phyloP scores from a whole-genome alignment of 1,140 invertebrate species.

The Asbolus verrucosus region DNA sequence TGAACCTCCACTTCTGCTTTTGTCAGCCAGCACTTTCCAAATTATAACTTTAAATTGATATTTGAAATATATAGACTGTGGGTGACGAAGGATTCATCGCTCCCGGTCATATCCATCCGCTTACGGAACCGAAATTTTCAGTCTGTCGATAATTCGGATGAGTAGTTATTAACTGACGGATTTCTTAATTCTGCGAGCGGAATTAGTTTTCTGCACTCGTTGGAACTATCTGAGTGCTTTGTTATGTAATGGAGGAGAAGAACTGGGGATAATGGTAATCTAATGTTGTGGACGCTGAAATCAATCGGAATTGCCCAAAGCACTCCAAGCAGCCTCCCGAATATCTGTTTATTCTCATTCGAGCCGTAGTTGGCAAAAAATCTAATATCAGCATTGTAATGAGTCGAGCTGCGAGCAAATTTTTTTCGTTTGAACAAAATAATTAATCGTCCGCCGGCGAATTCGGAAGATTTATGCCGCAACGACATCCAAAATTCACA shows the following conservation, averaged over 20 bases:
- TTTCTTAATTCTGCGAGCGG: too few species aligned
- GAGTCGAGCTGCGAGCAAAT: too few species aligned
- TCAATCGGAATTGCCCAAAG: slow-evolving; percentile 34
- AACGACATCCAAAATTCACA: slow-evolving; percentile 49
- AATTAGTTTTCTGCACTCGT: too few species aligned
- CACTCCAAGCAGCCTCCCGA: slow-evolving; percentile 5
- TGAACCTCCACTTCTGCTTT: slow-evolving; percentile 16
- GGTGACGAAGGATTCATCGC: background rate
- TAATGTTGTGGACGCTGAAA: slow-evolving; percentile 33
- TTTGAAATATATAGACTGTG: slow-evolving; percentile 4
- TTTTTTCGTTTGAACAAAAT: too few species aligned
- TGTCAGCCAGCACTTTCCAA: slow-evolving; percentile 23
- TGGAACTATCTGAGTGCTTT: slow-evolving; percentile 41
- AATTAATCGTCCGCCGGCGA: too few species aligned
- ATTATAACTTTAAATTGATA: slow-evolving; percentile 39
- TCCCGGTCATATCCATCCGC: too few species aligned
- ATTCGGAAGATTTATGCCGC: background rate
- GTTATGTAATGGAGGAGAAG: slow-evolving; percentile 38
- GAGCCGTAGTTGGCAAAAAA: too few species aligned
- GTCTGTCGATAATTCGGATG: too few species aligned
- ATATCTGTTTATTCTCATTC: too few species aligned
- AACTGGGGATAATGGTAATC: slow-evolving; percentile 41
- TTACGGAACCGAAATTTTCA: too few species aligned
- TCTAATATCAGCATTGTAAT: too few species aligned
- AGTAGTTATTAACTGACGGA: too few species aligned